Evolutionary conservation across 2,797 vertebrate genomes (phyloP), one percentile per base, ranked within the genome.

Genomic region (Carduelis carduelis): DNA sequence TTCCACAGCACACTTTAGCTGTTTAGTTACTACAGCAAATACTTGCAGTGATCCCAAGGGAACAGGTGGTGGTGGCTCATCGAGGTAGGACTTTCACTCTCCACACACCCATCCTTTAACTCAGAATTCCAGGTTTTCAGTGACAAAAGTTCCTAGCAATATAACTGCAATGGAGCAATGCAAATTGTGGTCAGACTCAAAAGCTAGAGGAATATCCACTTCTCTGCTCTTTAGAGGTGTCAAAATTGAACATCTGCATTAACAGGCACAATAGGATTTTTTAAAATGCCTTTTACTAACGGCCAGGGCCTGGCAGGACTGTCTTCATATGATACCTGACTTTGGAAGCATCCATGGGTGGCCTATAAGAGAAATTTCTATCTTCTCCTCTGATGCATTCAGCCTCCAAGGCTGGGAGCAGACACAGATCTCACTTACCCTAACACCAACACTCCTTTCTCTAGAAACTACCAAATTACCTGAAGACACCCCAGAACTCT

Each of bases 41-140:
- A 21, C 9, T 5, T 13, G 15, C 37, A 52, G 17, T 20, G 23
- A 4, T 60, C 49, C 17, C 10, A 84, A 70, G 12, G 30, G 47
- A 88, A 65, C 1, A 3, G 34, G 11, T 16, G 6, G 20, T 7
- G n/a, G 24, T 6, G 32, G 28, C 4, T 70, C 80, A 9, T 1
- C 63, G 59, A 72, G 8, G 12, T 2, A 46, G 15, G 24, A 18
- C 35, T 80, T 82, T 3, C 19, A 32, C 13, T 46, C 53, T 20
- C 19, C 30, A 35, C 1, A 3, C 3, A 32, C n/a, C 30, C 39
- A 22, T 12, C 3, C 49, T 52, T 12, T 1, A 3, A 59, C 14
- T 59, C 47, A 34, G 18, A 55, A 77, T 41, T 70, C 8, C 61
- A 81, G 17, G 30, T 86, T 88, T 81, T 49, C 39, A 26, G n/a